Evolutionary conservation across 2,888 invertebrate species (phyloP).

Genomic region (Hipparchia sbordonii): DNA sequence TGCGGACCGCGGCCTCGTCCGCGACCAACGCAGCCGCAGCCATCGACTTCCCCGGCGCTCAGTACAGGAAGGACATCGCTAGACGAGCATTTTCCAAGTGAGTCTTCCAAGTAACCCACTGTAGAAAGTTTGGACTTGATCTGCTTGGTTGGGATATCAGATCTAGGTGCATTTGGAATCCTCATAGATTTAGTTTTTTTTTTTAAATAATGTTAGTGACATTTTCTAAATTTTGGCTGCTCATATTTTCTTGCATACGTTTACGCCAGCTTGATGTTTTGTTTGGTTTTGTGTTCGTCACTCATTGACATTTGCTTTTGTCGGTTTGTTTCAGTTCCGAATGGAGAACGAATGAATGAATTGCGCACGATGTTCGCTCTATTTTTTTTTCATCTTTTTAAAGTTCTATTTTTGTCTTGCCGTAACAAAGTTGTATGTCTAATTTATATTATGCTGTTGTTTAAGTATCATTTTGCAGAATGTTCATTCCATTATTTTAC

Average conservation of each 20-base stretch:
- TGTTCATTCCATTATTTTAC: constrained; percentile 1
- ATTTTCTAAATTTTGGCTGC: no score
- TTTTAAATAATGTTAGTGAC: no score
- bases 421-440: constrained; percentile 11
- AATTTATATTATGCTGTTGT: no score
- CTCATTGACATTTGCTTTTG: constrained; percentile 31
- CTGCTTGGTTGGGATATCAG: no score
- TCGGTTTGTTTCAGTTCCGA: constrained; percentile 47
- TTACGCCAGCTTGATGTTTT: constrained; percentile 1
- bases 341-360: constrained; percentile 39
- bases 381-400: constrained; percentile 16
- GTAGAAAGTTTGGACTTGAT: no score
- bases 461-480: background rate
- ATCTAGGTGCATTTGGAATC: no score
- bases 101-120: constrained; percentile 40
- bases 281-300: constrained; percentile 25
- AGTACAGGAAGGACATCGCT: constrained; percentile 95
- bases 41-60: constrained; percentile 92
- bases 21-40: constrained; percentile 88
- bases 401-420: background rate
- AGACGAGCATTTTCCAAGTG: constrained; percentile 93
- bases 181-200: no score
- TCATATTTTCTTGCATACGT: no score
- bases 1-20: constrained; percentile 87
- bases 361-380: constrained; percentile 28